Evolutionary conservation across 2,113 vertebrate species (phyloP).

Genomic region (Gopherus evgoodei): DNA sequence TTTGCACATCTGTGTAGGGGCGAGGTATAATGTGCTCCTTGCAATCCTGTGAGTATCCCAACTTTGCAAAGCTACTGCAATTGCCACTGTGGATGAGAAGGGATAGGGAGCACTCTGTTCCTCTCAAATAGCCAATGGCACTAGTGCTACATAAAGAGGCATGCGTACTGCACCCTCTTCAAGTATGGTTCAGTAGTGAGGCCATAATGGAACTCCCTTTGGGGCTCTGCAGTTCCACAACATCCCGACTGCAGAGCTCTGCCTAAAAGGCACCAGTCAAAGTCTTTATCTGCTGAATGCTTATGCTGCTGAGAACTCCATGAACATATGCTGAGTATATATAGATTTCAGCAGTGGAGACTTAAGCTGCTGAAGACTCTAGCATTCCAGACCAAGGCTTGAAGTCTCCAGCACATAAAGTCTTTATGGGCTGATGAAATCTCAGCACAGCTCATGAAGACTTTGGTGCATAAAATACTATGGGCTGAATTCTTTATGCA

Average conservation of each 20-base stretch:
- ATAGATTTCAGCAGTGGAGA: rapidly evolving
- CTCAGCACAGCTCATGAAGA: background rate
- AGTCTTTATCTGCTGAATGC: background rate
- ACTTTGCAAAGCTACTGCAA: background rate
- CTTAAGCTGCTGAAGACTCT: background rate
- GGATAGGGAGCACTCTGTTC: background rate
- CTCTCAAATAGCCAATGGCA: background rate
- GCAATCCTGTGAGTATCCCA: background rate
- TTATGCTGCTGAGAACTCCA: background rate
- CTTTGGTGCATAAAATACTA: conserved; percentile 19
- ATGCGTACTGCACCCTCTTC: background rate
- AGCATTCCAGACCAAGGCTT: background rate
- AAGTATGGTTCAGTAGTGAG: background rate
- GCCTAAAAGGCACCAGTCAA: background rate
- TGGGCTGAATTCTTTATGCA: background rate
- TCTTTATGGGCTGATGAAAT: background rate
- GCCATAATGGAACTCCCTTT: background rate
- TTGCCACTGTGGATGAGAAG: background rate
- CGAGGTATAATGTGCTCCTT: background rate
- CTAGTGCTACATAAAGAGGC: background rate
- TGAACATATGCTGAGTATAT: background rate
- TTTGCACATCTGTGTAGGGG: background rate
- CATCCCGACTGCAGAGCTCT: background rate
- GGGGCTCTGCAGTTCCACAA: background rate
- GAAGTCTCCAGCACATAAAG: background rate